Conservation (phyloP, 2,113 vertebrate species). For the Petaurus breviceps region DNA sequence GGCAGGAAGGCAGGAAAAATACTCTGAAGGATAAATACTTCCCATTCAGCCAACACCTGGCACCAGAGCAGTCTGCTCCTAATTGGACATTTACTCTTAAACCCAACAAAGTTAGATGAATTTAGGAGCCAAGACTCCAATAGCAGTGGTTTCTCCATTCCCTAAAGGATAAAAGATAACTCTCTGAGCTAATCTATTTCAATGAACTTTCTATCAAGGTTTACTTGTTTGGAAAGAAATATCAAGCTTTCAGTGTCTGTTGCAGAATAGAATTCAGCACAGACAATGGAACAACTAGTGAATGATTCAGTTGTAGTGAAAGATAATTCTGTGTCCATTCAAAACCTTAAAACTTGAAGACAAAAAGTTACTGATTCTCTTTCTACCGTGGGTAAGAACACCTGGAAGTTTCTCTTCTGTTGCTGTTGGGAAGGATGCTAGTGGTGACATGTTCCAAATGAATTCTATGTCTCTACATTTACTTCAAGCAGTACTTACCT, state of each 20-base stretch:
- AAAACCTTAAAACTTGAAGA: not conserved
- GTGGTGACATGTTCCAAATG: not conserved
- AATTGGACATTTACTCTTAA: not conserved
- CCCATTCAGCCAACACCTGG: not conserved
- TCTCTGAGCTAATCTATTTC: not conserved
- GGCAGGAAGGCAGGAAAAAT: not conserved
- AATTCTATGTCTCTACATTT: not conserved
- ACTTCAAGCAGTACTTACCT: not conserved
- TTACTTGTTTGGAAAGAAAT: not conserved
- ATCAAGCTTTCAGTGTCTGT: not conserved
- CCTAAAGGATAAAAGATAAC: not conserved
- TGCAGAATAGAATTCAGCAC: not conserved
- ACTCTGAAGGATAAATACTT: not conserved
- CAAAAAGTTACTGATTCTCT: not conserved
- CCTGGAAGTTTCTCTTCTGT: not conserved
- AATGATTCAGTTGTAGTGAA: not conserved
- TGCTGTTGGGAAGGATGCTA: not conserved
- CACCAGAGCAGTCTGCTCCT: not conserved
- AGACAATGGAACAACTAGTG: not conserved
- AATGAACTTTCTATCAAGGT: not conserved
- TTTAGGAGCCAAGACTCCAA: not conserved
- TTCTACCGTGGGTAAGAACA: not conserved
- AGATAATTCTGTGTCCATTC: not conserved
- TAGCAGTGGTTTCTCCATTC: not conserved
- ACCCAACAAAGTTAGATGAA: not conserved